Evolutionary conservation across 2,113 vertebrate genomes (phyloP), one percentile per base, ranked within the genome.

Genomic region (Notarius lentiginosus): DNA sequence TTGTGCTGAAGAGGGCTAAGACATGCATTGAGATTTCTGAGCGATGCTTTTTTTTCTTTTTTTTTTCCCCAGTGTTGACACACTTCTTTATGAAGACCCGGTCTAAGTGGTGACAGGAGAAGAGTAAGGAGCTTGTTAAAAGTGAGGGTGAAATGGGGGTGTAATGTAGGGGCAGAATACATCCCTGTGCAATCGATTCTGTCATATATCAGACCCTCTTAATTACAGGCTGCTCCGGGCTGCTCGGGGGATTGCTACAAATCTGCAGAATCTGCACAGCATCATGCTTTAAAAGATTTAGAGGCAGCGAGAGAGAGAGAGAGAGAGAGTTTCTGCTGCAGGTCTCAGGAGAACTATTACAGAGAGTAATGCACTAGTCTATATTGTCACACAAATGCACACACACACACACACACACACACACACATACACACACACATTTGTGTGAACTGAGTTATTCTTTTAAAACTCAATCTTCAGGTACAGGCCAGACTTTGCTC

Each of bases 171-270:
- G 86, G 75, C 72, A 47, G 58, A 47, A 30, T 18, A 6, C 58
- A 83, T 77, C 81, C 58, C 72, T 27, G 58, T 63, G 53, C 79
- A 82, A 87, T 87, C 30, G 60, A 83, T 77, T 77, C 81, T 77
- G 81, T 87, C 86, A 87, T 87, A 83, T 61, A 87, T 87, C 86
- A 87, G 49, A 34, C 20, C 20, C 86, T 83, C 65, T 87, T 87
- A 87, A 83, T 83, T 87, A 83, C 86, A 83, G 81, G n/a, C 81
- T 49, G 60, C 72, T 66, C 72, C 15, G 3, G 20, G 14, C 60
- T 9, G 81, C 81, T 87, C 14, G 24, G 72, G 61, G 60, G 55
- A 49, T 75, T 82, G 60, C 79, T 83, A 77, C 86, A 87, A 83
- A 77, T 87, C 86, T 87, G 70, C 81, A 41, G 75, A 87, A 87